Conservation (phyloP, 2,113 vertebrate species). For the Sinocyclocheilus grahami region DNA sequence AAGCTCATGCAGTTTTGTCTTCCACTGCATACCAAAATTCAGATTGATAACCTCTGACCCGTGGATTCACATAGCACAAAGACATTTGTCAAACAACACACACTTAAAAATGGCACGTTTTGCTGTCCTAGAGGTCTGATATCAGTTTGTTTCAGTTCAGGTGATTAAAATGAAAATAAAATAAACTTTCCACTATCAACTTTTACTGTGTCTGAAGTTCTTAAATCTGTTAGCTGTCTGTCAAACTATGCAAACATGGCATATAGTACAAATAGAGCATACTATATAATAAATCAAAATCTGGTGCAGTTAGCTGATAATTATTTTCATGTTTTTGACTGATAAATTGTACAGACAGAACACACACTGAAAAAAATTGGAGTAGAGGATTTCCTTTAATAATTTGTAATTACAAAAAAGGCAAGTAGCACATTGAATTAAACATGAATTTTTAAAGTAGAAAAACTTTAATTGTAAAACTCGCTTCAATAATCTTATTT, state of each 20-base stretch:
- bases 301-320: neutral
- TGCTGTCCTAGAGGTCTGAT: neutral
- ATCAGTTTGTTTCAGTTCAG: neutral
- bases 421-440: too few relatives aligned
- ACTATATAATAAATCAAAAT: neutral
- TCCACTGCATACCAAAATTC: neutral
- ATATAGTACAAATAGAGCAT: neutral
- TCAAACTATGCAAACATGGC: neutral
- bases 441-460: too few relatives aligned
- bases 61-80: neutral
- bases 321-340: neutral
- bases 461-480: too few relatives aligned
- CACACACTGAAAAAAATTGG: too few relatives aligned
- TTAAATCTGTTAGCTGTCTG: neutral
- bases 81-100: neutral
- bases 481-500: too few relatives aligned
- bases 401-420: too few relatives aligned
- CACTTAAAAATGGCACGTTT: neutral
- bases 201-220: neutral
- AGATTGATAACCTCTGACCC: neutral
- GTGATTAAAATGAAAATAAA: neutral
- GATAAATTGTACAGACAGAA: neutral
- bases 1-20: neutral
- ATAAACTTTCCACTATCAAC: neutral
- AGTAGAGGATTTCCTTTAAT: too few relatives aligned